Evolutionary conservation across 2,888 invertebrate species (phyloP), one percentile per base, ranked within the genome.

Genomic region (Choristoneura rosaceana): DNA sequence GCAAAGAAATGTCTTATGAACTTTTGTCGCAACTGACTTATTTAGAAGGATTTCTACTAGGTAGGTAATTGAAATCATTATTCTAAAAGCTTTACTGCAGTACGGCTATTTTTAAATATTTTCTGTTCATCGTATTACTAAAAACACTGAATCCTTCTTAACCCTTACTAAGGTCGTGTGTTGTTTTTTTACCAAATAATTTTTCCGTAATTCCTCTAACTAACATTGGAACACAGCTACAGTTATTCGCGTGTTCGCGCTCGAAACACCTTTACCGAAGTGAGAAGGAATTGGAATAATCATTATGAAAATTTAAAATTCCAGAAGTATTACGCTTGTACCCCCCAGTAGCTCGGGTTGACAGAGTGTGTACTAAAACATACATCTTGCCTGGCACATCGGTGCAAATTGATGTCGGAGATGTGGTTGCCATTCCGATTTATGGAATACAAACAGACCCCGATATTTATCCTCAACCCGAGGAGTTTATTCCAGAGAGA

Each of bases 251-350:
- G 7, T 38, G 7, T 7, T 0, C 38, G 5, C 7, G 38, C 38
- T 38, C 38, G 38, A 7, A 4, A 0, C 5, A 38, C 38, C 4
- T 5, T 38, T 38, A 7, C 7, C 38, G 38, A 38, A 38, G 4
- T 38, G 38, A 38, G 38, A 7, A 0, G 38, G 5, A 38, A 0
- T 5, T 38, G 4, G 38, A 38, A 38, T 38, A 2, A 34, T 34
- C 5, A 65, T 15, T 7, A 41, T 14, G 33, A 45, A 25, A 7
- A 0, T 58, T 14, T 25, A 25, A 12, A 38, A 64, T 91, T 88
- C 17, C 88, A 94, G 96, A 96, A 90, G 94, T 95, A 0, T 84
- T 96, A 58, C 90, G 96, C 25, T 84, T 95, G 78, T 95, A 95
- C 82, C 95, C 96, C 0, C 95, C 95, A 0, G 89, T 95, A 4